These are phyloP conservation scores for Drosophila buzzatii DNA, from an alignment of 2,888 invertebrate species.

Conservation along the genomic window DNA sequence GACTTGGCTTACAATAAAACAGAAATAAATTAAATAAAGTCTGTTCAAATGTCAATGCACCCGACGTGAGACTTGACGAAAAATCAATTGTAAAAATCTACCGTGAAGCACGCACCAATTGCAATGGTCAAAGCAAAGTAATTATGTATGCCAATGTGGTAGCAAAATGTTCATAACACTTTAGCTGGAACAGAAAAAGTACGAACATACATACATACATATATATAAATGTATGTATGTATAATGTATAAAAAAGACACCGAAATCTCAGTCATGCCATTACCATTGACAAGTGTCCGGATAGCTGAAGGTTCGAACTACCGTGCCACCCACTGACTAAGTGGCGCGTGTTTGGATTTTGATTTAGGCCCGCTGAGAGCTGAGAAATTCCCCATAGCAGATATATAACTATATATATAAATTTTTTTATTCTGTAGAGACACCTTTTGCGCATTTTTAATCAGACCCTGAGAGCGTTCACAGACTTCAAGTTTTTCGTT, in stretches of 20 bases:
- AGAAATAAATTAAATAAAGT: constrained; percentile 18
- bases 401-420: constrained; percentile 4
- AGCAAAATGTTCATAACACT: constrained; percentile 69
- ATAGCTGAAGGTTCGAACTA: constrained; percentile 16
- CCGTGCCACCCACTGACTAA: constrained; percentile 63
- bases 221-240: background rate
- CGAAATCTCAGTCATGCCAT: constrained; percentile 63
- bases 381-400: constrained; percentile 25
- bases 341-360: constrained; percentile 73
- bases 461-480: constrained; percentile 58
- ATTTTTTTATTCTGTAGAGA: constrained; percentile 12
- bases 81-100: constrained; percentile 20
- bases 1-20: constrained; percentile 28
- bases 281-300: constrained; percentile 35
- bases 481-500: constrained; percentile 29
- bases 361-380: constrained; percentile 60
- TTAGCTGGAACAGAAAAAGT: constrained; percentile 23
- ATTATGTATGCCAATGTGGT: constrained; percentile 73
- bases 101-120: constrained; percentile 46
- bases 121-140: constrained; percentile 59
- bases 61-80: constrained; percentile 9
- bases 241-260: constrained; percentile 6
- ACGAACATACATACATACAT: background rate
- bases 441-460: constrained; percentile 68
- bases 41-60: constrained; percentile 54